These are phyloP conservation scores for Anas platyrhynchos DNA, from an alignment of 2,113 vertebrate species.

Conservation along the genomic window DNA sequence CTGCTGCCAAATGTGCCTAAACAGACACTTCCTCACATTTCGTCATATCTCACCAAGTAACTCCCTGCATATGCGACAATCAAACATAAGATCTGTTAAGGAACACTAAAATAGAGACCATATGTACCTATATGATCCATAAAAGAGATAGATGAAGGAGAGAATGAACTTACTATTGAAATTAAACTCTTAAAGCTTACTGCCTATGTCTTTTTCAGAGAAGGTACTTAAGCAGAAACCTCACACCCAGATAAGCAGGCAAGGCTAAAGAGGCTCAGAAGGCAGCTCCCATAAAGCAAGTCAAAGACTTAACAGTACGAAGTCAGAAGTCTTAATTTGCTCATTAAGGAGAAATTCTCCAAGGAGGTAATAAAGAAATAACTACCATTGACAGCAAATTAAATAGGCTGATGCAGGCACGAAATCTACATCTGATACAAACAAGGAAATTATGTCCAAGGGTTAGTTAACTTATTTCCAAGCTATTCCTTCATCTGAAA, in stretches of 20 bases:
- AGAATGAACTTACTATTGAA: neutral
- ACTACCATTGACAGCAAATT: neutral
- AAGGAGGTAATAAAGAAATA: neutral
- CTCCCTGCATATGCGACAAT: rapidly evolving
- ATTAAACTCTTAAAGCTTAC: neutral
- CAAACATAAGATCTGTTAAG: neutral
- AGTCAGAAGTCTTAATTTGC: conserved; percentile 1
- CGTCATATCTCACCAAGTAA: neutral
- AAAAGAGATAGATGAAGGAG: neutral
- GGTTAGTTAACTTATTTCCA: neutral
- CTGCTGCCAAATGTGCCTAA: neutral
- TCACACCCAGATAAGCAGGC: neutral
- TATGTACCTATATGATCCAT: too few relatives aligned
- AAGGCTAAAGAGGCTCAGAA: neutral
- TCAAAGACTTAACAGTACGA: neutral
- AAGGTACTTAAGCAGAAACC: neutral
- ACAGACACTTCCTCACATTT: neutral
- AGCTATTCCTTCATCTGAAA: neutral
- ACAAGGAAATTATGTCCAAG: neutral
- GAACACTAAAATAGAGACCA: neutral
- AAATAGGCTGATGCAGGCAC: neutral
- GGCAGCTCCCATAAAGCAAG: neutral
- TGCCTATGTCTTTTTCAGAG: neutral
- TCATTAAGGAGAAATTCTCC: neutral
- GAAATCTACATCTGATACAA: neutral